A percentile compares a stretch with the other conserved stretches of the same genome.
Conservation (phyloP, 2,888 invertebrate genomes). For the Ichneumoninae sp. region DNA sequence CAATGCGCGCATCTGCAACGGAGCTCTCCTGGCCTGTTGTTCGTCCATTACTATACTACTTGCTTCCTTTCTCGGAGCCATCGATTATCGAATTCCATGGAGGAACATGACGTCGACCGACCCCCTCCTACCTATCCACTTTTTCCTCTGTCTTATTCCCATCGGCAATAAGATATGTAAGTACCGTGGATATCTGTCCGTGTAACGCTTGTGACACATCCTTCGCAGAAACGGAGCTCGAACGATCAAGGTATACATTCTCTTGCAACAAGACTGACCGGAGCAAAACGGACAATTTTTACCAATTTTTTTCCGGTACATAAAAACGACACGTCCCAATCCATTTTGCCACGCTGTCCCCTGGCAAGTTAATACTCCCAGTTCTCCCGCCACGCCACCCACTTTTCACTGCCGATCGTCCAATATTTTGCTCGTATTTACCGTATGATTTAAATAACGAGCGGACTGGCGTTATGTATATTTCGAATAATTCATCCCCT, state of each 20-base stretch:
- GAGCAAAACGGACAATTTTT: too few species aligned
- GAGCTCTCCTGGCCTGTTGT: conserved; percentile 50
- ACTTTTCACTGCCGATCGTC: too few species aligned
- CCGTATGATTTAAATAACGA: background rate
- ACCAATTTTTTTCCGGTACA: too few species aligned
- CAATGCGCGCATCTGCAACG: conserved; percentile 70
- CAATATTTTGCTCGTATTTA: background rate
- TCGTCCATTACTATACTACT: conserved; percentile 55
- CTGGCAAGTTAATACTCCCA: too few species aligned
- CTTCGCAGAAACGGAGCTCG: background rate
- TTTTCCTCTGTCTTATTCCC: conserved; percentile 17
- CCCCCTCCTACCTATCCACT: conserved; percentile 54
- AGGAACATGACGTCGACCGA: conserved; percentile 64
- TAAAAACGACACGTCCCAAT: too few species aligned
- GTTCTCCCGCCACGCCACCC: too few species aligned
- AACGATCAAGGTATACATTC: background rate
- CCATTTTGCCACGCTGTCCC: too few species aligned
- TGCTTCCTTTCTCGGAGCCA: conserved; percentile 58
- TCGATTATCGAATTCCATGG: conserved; percentile 70
- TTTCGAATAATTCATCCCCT: background rate
- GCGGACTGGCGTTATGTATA: background rate
- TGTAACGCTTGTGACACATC: conserved; percentile 11
- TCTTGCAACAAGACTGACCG: background rate
- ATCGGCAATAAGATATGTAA: conserved; percentile 20
- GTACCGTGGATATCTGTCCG: background rate